phyloP scores from a whole-genome alignment of 30 jellyfish, hydroid and myxozoan genomes.

The Rhopilema esculentum region DNA sequence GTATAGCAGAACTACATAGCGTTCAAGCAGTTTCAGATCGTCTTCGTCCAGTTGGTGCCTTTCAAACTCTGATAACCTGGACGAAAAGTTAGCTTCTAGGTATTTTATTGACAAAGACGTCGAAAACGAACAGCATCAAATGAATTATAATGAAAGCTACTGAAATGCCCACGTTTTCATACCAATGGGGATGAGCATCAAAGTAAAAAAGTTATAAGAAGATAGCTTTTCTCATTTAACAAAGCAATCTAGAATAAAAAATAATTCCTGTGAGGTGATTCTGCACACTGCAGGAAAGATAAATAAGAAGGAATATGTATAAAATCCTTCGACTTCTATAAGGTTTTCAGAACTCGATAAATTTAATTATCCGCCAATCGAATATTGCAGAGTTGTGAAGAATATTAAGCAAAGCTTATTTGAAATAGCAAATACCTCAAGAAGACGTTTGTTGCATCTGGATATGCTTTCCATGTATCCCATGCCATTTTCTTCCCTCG shows the following conservation, averaged over 20 bases:
- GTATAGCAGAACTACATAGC: slow-evolving; percentile 40
- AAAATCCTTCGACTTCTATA: background rate
- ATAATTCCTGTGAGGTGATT: slow-evolving; percentile 28
- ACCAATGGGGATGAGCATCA: background rate
- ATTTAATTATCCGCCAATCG: background rate
- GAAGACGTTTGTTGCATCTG: slow-evolving; percentile 51
- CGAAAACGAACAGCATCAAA: background rate
- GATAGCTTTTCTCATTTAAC: slow-evolving; percentile 45
- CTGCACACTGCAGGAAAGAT: slow-evolving; percentile 34
- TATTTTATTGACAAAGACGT: background rate
- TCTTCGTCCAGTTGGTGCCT: too few relatives aligned
- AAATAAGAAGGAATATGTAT: slow-evolving; percentile 1
- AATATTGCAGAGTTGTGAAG: slow-evolving; percentile 5
- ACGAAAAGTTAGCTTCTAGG: background rate
- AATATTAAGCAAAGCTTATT: background rate
- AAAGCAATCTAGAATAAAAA: background rate
- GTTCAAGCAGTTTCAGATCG: slow-evolving; percentile 3
- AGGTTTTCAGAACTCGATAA: background rate
- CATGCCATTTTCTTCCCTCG: slow-evolving; percentile 63
- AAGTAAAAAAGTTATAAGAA: slow-evolving; percentile 16
- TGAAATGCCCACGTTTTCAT: slow-evolving; percentile 14
- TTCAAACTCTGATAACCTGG: slow-evolving; percentile 12
- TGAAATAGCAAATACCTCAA: slow-evolving; percentile 28
- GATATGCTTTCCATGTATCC: slow-evolving; percentile 56
- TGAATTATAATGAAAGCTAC: background rate